Conservation (phyloP, 2,113 vertebrate species). For the Nicator chloris region DNA sequence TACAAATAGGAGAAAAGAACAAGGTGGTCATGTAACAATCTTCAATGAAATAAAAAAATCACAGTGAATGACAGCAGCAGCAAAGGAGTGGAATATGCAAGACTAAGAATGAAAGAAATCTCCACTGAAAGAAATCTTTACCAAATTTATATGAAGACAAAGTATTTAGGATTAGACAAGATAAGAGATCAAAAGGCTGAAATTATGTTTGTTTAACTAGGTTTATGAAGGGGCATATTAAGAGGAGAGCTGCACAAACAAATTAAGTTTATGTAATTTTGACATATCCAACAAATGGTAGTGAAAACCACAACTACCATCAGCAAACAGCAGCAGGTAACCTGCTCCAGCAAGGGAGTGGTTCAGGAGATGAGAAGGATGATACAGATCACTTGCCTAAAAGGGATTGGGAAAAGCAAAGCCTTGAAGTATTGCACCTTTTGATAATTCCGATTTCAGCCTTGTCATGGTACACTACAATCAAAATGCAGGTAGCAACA, state of each 20-base stretch:
- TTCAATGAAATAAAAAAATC: neutral
- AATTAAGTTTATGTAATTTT: neutral
- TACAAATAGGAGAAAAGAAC: neutral
- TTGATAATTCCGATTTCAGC: neutral
- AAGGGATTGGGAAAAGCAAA: neutral
- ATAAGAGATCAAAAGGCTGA: neutral
- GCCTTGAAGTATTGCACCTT: neutral
- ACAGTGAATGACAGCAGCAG: neutral
- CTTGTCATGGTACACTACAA: neutral
- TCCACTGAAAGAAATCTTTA: neutral
- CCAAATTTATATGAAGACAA: neutral
- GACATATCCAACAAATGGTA: neutral
- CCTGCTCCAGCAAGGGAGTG: neutral
- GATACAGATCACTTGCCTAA: neutral
- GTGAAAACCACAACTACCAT: neutral
- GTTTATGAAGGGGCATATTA: neutral
- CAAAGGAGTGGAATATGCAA: neutral
- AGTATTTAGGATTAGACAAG: neutral
- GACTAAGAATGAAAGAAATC: neutral
- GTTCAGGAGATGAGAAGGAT: neutral
- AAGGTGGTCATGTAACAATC: neutral
- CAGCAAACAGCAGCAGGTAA: neutral
- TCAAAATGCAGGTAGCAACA: neutral
- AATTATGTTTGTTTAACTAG: neutral
- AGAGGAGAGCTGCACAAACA: neutral